These are phyloP conservation scores for Molossus alvarezi DNA, from an alignment of 2,797 vertebrate genomes.

Conservation along the genomic window DNA sequence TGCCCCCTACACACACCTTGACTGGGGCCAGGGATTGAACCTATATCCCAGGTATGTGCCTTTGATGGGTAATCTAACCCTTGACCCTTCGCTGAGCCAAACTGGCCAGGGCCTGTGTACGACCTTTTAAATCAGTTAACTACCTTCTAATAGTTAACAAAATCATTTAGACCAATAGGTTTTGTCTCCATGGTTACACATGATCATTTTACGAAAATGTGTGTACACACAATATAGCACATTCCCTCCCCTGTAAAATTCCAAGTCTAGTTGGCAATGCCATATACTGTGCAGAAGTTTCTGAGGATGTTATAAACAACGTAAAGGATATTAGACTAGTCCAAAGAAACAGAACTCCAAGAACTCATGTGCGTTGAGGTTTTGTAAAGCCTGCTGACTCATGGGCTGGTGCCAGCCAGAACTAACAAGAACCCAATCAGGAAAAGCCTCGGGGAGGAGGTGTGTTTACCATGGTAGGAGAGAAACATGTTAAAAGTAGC, in stretches of 20 bases:
- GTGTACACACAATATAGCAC: neutral
- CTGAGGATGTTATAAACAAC: neutral
- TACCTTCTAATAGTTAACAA: slow-evolving; percentile 1
- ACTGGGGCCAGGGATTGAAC: no score
- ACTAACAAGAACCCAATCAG: neutral
- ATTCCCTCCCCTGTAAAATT: slow-evolving; percentile 25
- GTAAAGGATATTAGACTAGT: neutral
- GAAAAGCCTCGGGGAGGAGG: neutral
- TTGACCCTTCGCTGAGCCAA: no score
- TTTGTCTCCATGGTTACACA: neutral
- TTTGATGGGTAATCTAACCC: no score
- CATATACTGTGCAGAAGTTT: neutral
- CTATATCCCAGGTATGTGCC: no score
- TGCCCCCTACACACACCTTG: no score
- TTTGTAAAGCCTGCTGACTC: neutral
- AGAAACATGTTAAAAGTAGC: neutral
- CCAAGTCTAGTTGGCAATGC: slow-evolving; percentile 30
- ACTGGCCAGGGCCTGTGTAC: neutral
- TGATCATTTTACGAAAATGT: slow-evolving; percentile 58
- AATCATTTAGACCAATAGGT: neutral
- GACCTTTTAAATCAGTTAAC: slow-evolving; percentile 9
- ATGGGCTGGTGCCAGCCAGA: neutral
- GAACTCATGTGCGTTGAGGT: neutral
- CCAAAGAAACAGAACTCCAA: neutral
- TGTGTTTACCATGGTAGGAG: neutral